Conservation (phyloP, 2,888 invertebrate genomes). For the Drosophila rubida region DNA sequence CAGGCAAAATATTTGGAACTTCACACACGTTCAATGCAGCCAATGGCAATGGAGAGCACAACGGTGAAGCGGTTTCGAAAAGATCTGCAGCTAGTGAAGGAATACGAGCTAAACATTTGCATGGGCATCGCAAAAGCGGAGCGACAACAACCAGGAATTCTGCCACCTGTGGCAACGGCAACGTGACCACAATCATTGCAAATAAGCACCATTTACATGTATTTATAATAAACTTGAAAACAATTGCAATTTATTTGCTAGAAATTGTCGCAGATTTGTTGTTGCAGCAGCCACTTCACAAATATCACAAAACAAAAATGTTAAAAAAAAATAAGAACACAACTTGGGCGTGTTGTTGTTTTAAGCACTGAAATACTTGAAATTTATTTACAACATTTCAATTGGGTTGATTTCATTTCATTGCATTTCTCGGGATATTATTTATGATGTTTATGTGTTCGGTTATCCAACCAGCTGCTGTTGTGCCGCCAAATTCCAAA, state of each 20-base stretch:
- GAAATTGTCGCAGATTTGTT: neutral
- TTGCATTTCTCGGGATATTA: constrained; percentile 69
- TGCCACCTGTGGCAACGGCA: neutral
- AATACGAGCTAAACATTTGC: constrained; percentile 17
- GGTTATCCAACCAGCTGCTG: neutral
- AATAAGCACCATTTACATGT: neutral
- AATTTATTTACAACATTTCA: constrained; percentile 68
- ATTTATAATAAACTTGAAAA: neutral
- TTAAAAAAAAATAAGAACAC: constrained; percentile 28
- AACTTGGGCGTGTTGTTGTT: constrained; percentile 32
- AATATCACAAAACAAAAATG: constrained; percentile 53
- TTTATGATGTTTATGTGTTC: constrained; percentile 88
- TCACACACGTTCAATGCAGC: constrained; percentile 27
- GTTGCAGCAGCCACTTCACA: constrained; percentile 3
- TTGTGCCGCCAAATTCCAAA: constrained; percentile 5
- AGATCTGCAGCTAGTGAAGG: constrained; percentile 26
- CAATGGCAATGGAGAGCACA: constrained; percentile 12
- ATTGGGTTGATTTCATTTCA: constrained; percentile 36
- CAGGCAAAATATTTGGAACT: constrained; percentile 55
- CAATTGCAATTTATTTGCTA: constrained; percentile 1
- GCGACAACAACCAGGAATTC: neutral
- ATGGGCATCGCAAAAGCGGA: constrained; percentile 40
- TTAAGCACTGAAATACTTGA: constrained; percentile 58
- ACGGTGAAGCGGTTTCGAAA: constrained; percentile 35
- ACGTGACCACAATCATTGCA: neutral